A percentile compares a stretch with the other conserved stretches of the same genome.
Conservation (phyloP, 2,888 invertebrate genomes). For the Ypsolopha sequella region DNA sequence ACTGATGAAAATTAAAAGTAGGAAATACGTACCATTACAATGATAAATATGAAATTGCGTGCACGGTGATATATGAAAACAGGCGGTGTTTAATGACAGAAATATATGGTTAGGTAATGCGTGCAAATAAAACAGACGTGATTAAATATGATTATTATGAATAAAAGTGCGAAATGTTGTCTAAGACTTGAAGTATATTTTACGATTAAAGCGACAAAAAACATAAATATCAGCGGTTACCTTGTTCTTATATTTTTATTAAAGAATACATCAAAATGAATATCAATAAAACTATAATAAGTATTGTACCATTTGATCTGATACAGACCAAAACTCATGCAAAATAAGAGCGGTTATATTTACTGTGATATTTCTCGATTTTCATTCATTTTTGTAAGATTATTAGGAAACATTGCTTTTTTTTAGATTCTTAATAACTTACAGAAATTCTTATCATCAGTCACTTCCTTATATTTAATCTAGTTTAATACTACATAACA, state of each 20-base stretch:
- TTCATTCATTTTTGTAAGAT: not conserved
- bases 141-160: slow-evolving; percentile 10
- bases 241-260: not conserved
- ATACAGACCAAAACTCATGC: slow-evolving; percentile 43
- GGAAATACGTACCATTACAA: not conserved
- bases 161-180: slow-evolving; percentile 4
- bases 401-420: not conserved
- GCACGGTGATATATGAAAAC: too few species aligned
- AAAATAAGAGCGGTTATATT: not conserved
- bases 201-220: too few species aligned
- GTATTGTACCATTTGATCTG: slow-evolving; percentile 32
- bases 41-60: slow-evolving; percentile 5
- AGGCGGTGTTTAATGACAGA: too few species aligned
- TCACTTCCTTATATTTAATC: not conserved
- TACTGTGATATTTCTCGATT: not conserved
- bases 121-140: not conserved
- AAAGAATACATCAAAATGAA: too few species aligned
- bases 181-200: too few species aligned
- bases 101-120: too few species aligned
- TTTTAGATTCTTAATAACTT: not conserved
- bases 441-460: not conserved
- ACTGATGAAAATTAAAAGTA: slow-evolving; percentile 7
- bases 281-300: slow-evolving; percentile 5
- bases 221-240: too few species aligned
- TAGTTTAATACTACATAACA: not conserved